Evolutionary conservation across 2,113 vertebrate species (phyloP).

Genomic region (Craseonycteris thonglongyai): DNA sequence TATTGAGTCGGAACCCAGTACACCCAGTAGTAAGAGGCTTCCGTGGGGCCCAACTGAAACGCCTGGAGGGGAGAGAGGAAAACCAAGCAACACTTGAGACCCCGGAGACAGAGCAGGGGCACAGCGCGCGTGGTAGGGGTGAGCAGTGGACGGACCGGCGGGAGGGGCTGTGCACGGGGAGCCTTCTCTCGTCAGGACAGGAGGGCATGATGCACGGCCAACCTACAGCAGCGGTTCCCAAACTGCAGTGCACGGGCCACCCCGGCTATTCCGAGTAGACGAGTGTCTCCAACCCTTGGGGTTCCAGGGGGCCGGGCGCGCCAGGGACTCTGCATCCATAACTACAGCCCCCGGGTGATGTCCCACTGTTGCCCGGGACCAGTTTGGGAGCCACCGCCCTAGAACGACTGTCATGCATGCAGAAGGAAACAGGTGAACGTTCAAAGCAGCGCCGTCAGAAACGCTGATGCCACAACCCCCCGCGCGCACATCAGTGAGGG

Average conservation of each 20-base stretch:
- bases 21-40: constrained; percentile 99
- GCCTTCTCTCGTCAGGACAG: neutral
- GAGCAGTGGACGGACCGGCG: no score
- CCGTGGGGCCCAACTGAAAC: constrained; percentile 98
- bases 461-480: neutral
- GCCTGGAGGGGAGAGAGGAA: constrained; percentile 85
- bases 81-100: constrained; percentile 66
- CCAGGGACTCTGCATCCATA: no score
- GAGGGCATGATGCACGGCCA: neutral
- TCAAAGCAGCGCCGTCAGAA: neutral
- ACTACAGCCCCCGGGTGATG: no score
- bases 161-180: neutral
- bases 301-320: no score
- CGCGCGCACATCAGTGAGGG: neutral
- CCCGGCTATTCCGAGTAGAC: no score
- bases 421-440: neutral
- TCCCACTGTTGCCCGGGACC: neutral
- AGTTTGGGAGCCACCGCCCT: constrained; percentile 28
- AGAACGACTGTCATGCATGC: neutral
- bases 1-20: constrained; percentile 99
- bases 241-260: no score
- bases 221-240: neutral
- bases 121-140: no score
- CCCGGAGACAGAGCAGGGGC: no score
- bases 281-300: no score